Conservation (phyloP, 2,888 invertebrate genomes). For the Chrysolina americana region DNA sequence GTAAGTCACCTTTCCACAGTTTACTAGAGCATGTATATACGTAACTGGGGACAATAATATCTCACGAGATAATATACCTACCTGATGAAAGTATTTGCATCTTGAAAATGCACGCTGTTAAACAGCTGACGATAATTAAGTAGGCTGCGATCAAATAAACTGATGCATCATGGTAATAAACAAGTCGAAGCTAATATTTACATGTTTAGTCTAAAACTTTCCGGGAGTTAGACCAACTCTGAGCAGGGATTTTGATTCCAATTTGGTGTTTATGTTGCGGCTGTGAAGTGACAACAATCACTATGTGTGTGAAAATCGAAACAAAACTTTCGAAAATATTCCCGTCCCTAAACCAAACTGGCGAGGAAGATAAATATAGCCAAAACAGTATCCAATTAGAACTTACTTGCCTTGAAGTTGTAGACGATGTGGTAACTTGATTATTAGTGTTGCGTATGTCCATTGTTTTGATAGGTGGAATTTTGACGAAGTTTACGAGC, state of each 20-base stretch:
- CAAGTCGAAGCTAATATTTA: constrained; percentile 16
- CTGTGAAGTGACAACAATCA: neutral
- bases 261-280: neutral
- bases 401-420: no score
- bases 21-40: neutral
- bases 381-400: no score
- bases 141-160: constrained; percentile 16
- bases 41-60: neutral
- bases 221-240: constrained; percentile 14
- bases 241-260: constrained; percentile 2
- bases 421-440: no score
- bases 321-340: neutral
- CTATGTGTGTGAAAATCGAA: neutral
- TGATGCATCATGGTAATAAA: constrained; percentile 3
- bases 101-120: constrained; percentile 20
- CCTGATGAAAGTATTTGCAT: neutral
- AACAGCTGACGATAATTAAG: constrained; percentile 18
- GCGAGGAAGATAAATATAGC: neutral
- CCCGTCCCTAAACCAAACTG: no score
- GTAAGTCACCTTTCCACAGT: constrained; percentile 4
- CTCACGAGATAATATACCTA: constrained; percentile 5
- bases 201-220: constrained; percentile 22
- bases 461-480: no score
- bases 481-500: no score
- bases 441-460: no score